Evolutionary conservation across 2,113 vertebrate species (phyloP), one percentile per base, ranked within the genome.

Genomic region (Spheniscus mendiculus): DNA sequence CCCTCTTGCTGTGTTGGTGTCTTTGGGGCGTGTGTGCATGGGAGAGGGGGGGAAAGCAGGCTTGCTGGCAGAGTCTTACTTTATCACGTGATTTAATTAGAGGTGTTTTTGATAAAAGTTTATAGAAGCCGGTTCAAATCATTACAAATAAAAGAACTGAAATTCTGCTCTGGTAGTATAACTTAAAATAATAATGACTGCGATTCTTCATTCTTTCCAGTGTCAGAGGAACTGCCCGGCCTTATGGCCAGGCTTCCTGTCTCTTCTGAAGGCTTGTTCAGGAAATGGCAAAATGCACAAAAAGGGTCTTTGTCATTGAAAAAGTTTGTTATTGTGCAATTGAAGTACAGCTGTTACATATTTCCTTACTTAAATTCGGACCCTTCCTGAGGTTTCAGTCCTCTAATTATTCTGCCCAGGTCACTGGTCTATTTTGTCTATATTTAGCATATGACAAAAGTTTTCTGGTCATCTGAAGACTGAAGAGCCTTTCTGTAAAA

Each of bases 171-270:
- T 78, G 62, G 71, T 73, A 83, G 71, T 40, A 36, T 69, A 87
- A 96, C 65, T 92, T 78, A 81, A 91, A 97, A 93, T 82, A 90
- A 91, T 82, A 92, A 83, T 56, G 49, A 53, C 65, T 12, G 9
- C 0, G 20, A 72, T 94, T 90, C 81, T 96, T 94, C 89, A 93
- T 93, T 89, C 79, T 97, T 96, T 95, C 63, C 61, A 93, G 86
- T 80, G 95, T 95, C 90, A 87, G 95, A 85, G 69, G 87, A 97
- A 83, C 97, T 96, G 83, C 89, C 72, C 47, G 82, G 91, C 42
- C 85, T n/a, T 66, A 59, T 78, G 95, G 83, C 89, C 82, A 94
- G 78, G 91, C 93, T 97, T 98, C 97, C 97, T 97, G 91, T 95
- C 88, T 96, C 30, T 95, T 96, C 85, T 90, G 95, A 91, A 94